Conservation (phyloP, 2,113 vertebrate genomes). For the Alexandromys fortis region DNA sequence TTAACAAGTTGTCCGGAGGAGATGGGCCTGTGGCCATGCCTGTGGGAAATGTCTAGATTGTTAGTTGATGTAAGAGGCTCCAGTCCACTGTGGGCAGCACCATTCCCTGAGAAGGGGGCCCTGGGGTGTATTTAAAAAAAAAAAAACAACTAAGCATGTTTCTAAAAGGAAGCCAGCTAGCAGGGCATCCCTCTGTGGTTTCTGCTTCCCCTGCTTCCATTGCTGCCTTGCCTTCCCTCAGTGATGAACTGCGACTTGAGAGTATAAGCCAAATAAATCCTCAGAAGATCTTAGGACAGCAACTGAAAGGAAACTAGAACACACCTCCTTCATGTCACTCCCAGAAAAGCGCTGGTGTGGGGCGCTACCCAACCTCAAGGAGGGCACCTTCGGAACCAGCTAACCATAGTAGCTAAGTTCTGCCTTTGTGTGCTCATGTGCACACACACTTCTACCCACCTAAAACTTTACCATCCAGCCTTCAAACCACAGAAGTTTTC, state of each 20-base stretch:
- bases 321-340: background rate
- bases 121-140: background rate
- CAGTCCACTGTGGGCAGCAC: background rate
- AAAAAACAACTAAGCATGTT: background rate
- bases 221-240: background rate
- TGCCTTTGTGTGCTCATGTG: background rate
- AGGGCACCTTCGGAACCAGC: background rate
- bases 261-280: background rate
- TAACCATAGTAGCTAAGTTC: conserved; percentile 41
- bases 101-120: background rate
- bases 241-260: background rate
- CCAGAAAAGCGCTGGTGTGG: background rate
- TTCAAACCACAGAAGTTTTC: background rate
- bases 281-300: background rate
- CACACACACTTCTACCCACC: background rate
- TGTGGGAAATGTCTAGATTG: background rate
- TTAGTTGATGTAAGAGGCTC: background rate
- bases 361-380: background rate
- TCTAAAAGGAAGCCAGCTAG: background rate
- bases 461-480: background rate
- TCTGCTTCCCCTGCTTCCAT: background rate
- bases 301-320: background rate
- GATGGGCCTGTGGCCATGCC: no score
- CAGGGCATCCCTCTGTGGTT: background rate
- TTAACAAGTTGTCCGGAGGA: background rate